Base-by-base conservation (phyloP, 1,140 invertebrate species). In the Sipha flava region DNA sequence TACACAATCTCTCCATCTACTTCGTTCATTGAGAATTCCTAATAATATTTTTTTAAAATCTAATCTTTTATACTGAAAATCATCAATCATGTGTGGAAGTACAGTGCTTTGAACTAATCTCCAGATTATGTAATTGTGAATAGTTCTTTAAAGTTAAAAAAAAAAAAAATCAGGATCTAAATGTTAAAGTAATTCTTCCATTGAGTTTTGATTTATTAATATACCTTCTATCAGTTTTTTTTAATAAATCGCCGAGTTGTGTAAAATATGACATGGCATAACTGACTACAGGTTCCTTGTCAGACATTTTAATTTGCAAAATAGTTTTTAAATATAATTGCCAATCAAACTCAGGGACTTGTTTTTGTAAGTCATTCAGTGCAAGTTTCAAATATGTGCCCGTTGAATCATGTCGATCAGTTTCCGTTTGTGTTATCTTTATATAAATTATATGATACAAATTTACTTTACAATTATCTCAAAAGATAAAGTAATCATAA, bases 61-160 rank as follows among this genome's bases (percentile, higher is more conserved):
- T 1, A 92, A 89, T 6, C 91, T 86, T 64, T 90, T 90, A 64
- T 91, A 88, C 84, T 93, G 91, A 85, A 93, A 95, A 54, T 93
- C 90, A 81, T 93, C 91, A 45, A 92, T 91, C 89, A 96, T 90
- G 83, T 95, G 92, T 0, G 93, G 91, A 81, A 92, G 90, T 81
- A 95, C 87, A 23, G 75, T 79, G 5, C 91, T 90, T 89, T 92
- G 91, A 18, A 93, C 89, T 64, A 95, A 83, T 31, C 93, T 87
- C 94, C 94, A 95, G 2, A 95, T 85, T 29, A 93, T 88, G 83
- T 95, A 96, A 85, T 96, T 95, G 84, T 94, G 91, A 10, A 96
- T 85, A 0, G 91, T 89, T 79, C 93, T 93, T 84, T 3, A 84
- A 83, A 80, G n/a, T n/a, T n/a, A n/a, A 80, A 84, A 59, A 81